Evolutionary conservation across 2,888 invertebrate genomes (phyloP), one percentile per base, ranked within the genome.

Genomic region (Caenorhabditis auriculariae): DNA sequence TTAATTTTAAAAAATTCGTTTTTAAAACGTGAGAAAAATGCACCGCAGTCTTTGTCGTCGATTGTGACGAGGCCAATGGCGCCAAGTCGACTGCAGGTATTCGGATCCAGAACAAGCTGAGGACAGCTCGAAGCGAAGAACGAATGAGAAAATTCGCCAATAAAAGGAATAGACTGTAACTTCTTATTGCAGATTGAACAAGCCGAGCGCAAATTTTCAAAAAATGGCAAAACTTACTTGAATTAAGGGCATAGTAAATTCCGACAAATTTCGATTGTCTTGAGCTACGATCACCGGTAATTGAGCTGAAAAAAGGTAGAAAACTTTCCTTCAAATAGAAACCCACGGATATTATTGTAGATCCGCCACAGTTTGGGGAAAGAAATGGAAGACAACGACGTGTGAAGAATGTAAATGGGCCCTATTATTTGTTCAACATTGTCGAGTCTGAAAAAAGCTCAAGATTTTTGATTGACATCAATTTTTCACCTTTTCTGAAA

Each of bases 321-420:
- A 32, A 0, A 32, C 3, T 46, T 21, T 7, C n/a, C 24, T 49
- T 17, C 15, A 24, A 21, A 21, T 7, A n/a, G 17, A 41, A 21
- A 32, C 46, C 42, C 29, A 56, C 61, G 62, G 21, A 57, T 51
- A 47, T 37, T 57, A 28, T 57, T 62, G 21, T 62, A 62, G 23
- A 62, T 56, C 17, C 57, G 28, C 57, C 57, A 54, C 5, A 62
- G 26, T 21, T 47, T 57, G 2, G 54, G 51, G 32, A 57, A 54
- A 28, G 42, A 35, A 35, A 62, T 21, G 28, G 35, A 41, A n/a
- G 32, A 23, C n/a, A 62, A 15, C 21, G 51, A 35, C 4, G 49
- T 54, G 7, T 58, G 41, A 17, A 54, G 27, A n/a, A 62, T 44
- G 4, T 54, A 44, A 29, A 62, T 54, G 0, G 54, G 51, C 2